Evolutionary conservation across 37 sponge, comb jelly and placozoan genomes (phyloP).

Genomic region (Cladorhizidae sp.): DNA sequence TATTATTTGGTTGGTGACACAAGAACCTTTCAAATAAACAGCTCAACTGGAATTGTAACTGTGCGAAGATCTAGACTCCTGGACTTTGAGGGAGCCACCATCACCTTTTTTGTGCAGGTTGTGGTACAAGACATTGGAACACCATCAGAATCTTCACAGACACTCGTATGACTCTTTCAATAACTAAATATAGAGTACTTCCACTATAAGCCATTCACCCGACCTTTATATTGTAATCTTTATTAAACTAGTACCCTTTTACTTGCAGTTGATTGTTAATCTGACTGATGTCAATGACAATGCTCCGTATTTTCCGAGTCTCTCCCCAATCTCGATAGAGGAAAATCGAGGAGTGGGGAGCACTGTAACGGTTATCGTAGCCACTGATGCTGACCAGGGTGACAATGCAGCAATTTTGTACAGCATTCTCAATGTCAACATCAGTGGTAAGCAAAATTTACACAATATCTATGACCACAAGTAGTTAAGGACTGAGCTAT

Average conservation of each 20-base stretch:
- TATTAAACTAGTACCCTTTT: not conserved
- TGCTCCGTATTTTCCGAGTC: constrained; percentile 8
- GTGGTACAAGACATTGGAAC: constrained; percentile 8
- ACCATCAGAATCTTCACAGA: not conserved
- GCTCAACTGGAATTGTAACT: constrained; percentile 2
- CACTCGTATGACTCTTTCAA: constrained; percentile 24
- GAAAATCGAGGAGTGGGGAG: not conserved
- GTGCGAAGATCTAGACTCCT: not conserved
- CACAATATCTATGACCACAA: no score
- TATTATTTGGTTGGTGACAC: constrained; percentile 43
- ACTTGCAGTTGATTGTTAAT: constrained; percentile 4
- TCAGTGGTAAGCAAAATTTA: not conserved
- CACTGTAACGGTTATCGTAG: constrained; percentile 3
- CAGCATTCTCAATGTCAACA: constrained; percentile 9
- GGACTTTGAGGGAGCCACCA: constrained; percentile 15
- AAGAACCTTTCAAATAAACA: constrained; percentile 19
- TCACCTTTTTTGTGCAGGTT: not conserved
- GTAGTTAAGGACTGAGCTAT: no score
- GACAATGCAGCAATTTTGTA: constrained; percentile 3
- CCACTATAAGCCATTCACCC: not conserved
- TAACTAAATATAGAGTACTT: not conserved
- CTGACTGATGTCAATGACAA: constrained; percentile 39
- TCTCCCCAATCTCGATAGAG: not conserved
- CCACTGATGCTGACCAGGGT: constrained; percentile 25
- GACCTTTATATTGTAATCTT: not conserved